Evolutionary conservation across 2,888 invertebrate genomes (phyloP).

Genomic region (Neria commutata): DNA sequence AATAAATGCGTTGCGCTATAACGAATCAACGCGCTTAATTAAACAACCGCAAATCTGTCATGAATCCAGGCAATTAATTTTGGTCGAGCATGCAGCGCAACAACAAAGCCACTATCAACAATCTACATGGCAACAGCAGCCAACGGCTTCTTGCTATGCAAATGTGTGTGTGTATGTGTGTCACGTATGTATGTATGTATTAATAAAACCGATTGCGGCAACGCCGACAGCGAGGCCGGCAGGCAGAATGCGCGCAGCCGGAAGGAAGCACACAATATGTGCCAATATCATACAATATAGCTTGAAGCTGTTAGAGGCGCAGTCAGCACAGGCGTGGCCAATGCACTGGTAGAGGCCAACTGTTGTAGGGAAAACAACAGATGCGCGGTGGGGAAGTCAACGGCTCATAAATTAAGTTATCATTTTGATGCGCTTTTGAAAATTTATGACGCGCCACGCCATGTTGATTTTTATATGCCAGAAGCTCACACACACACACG

Average conservation of each 20-base stretch:
- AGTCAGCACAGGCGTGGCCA: not conserved
- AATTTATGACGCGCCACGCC: not conserved
- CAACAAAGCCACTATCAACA: not conserved
- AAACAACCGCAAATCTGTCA: conserved; percentile 38
- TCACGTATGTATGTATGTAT: no score
- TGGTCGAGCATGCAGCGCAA: not conserved
- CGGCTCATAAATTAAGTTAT: conserved; percentile 4
- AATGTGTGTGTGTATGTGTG: no score
- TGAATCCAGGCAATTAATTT: conserved; percentile 20
- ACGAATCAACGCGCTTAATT: conserved; percentile 32
- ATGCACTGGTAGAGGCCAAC: not conserved
- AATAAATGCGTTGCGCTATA: conserved; percentile 2
- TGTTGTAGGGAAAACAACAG: not conserved
- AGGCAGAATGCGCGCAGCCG: not conserved
- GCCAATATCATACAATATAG: not conserved
- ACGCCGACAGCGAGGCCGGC: not conserved
- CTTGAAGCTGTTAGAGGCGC: not conserved
- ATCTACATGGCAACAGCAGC: not conserved
- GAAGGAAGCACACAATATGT: conserved; percentile 1
- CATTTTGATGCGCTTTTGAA: not conserved
- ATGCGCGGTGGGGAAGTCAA: not conserved
- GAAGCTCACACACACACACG: not conserved
- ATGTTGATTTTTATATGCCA: not conserved
- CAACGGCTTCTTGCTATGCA: no score
- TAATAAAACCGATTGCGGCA: not conserved